phyloP scores from a whole-genome alignment of 2,888 invertebrate genomes.

The Alcis repandata region DNA sequence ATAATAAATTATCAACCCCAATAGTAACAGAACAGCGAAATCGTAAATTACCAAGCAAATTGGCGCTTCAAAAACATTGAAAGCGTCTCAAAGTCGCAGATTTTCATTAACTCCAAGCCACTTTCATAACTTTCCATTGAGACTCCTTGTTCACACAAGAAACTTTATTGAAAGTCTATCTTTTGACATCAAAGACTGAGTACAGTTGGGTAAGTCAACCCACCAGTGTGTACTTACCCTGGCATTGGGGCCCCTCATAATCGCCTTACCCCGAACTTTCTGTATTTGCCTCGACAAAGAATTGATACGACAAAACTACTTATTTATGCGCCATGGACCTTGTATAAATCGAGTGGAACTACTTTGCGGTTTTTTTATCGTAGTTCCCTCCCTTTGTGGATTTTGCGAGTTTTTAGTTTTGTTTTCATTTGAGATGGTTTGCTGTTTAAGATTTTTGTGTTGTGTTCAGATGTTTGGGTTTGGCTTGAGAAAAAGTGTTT shows the following conservation, averaged over 20 bases:
- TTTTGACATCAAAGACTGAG: slow-evolving; percentile 28
- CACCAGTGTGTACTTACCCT: slow-evolving; percentile 20
- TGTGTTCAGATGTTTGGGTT: background rate
- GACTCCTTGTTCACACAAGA: slow-evolving; percentile 18
- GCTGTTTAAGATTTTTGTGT: slow-evolving; percentile 1
- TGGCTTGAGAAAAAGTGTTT: background rate
- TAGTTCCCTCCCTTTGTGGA: slow-evolving; percentile 26
- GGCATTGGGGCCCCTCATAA: slow-evolving; percentile 21
- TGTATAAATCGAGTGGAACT: slow-evolving; percentile 34
- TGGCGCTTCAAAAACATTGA: slow-evolving; percentile 11
- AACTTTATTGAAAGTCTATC: slow-evolving; percentile 25
- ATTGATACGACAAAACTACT: slow-evolving; percentile 39
- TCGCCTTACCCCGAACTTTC: slow-evolving; percentile 35
- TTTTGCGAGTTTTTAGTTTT: slow-evolving; percentile 21
- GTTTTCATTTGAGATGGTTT: slow-evolving; percentile 1
- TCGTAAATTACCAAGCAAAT: slow-evolving; percentile 9
- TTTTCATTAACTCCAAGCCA: slow-evolving; percentile 16
- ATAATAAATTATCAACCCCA: background rate
- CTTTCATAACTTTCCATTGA: slow-evolving; percentile 17
- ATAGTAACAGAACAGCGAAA: background rate
- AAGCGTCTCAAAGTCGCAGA: slow-evolving; percentile 18
- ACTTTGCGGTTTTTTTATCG: slow-evolving; percentile 31
- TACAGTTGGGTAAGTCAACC: slow-evolving; percentile 5
- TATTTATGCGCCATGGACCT: slow-evolving; percentile 38
- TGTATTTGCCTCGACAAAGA: slow-evolving; percentile 33